phyloP scores from a whole-genome alignment of 1,140 invertebrate species.

The Zophobas atratus region DNA sequence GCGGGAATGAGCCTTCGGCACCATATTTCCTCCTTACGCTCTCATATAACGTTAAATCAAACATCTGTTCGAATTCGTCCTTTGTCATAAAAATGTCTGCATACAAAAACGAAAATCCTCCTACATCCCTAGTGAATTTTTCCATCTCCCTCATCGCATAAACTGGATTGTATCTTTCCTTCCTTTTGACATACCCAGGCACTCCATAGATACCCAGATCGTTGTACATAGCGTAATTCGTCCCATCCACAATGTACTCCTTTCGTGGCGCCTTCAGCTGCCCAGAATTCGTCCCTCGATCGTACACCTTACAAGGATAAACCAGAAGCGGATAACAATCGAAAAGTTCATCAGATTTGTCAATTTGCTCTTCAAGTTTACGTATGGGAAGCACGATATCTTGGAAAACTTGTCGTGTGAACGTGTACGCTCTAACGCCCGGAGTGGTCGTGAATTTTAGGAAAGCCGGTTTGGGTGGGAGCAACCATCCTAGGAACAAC shows the following conservation, averaged over 20 bases:
- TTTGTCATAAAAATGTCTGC: conserved; percentile 77
- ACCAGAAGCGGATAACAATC: conserved; percentile 72
- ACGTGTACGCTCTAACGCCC: conserved; percentile 72
- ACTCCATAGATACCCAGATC: conserved; percentile 75
- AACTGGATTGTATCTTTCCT: conserved; percentile 71
- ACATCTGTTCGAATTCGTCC: conserved; percentile 73
- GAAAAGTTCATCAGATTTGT: conserved; percentile 70
- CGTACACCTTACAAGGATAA: conserved; percentile 73
- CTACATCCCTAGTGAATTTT: conserved; percentile 72
- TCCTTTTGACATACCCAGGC: conserved; percentile 70
- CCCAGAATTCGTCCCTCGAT: conserved; percentile 69
- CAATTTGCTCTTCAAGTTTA: conserved; percentile 71
- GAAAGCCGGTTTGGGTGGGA: conserved; percentile 71
- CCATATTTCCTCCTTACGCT: conserved; percentile 70
- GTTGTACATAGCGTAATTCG: conserved; percentile 72
- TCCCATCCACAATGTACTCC: conserved; percentile 70
- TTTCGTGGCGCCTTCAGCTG: conserved; percentile 68
- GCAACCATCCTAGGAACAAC: conserved; percentile 67
- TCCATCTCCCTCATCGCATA: conserved; percentile 72
- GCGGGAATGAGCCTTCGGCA: conserved; percentile 71
- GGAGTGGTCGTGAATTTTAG: conserved; percentile 73
- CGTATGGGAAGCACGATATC: conserved; percentile 73
- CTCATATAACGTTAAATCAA: conserved; percentile 71
- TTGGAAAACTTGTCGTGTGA: conserved; percentile 73
- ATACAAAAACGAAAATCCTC: conserved; percentile 75